Percentiles rank a stretch among this genome's conserved stretches.
Conservation (phyloP, 1,140 invertebrate genomes). For the Drosophila kikkawai region DNA sequence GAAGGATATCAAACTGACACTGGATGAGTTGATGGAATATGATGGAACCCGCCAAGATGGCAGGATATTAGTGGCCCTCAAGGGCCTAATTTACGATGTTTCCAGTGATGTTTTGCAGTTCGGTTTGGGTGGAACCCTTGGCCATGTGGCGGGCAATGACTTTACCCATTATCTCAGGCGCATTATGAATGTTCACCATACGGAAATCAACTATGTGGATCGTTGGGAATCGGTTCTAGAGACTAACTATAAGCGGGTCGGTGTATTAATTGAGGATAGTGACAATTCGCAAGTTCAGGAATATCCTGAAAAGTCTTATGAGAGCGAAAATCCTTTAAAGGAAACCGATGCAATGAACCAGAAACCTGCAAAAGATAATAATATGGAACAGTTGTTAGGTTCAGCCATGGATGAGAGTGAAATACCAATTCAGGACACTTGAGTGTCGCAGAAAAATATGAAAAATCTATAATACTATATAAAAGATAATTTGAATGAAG, state of each 20-base stretch:
- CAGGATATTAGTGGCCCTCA: conserved; percentile 52
- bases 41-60: conserved; percentile 54
- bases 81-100: conserved; percentile 56
- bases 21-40: conserved; percentile 17
- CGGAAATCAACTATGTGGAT: conserved; percentile 25
- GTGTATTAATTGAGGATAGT: conserved; percentile 23
- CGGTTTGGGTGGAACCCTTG: conserved; percentile 13
- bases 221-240: conserved; percentile 42
- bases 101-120: conserved; percentile 28
- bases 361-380: background rate
- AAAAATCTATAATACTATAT: no score
- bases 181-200: background rate
- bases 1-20: conserved; percentile 18
- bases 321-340: background rate
- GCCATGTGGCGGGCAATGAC: conserved; percentile 46
- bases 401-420: background rate
- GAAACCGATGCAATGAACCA: background rate
- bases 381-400: background rate
- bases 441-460: background rate
- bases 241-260: conserved; percentile 46
- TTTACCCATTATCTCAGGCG: conserved; percentile 45
- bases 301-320: background rate
- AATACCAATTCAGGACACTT: background rate
- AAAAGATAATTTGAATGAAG: no score
- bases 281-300: background rate